phyloP scores from a whole-genome alignment of 92 coral and sea anemone species.

The Palythoa heliodiscus region DNA sequence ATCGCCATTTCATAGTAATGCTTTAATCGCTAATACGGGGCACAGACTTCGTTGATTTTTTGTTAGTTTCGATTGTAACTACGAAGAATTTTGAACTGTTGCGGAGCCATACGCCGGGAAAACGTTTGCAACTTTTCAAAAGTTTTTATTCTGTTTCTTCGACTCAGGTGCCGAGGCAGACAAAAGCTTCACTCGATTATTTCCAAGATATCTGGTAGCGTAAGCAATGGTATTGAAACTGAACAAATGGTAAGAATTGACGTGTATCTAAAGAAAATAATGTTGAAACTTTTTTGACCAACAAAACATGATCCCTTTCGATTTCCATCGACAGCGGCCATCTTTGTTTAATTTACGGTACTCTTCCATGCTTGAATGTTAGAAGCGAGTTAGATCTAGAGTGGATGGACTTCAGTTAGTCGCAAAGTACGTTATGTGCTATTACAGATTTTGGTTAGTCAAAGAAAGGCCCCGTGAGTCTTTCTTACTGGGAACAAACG shows the following conservation, averaged over 20 bases:
- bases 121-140: not conserved
- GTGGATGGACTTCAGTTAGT: not conserved
- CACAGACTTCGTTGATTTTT: not conserved
- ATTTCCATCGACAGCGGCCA: slow-evolving; percentile 31
- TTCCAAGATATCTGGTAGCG: slow-evolving; percentile 77
- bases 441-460: too few relatives aligned
- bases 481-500: too few relatives aligned
- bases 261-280: not conserved
- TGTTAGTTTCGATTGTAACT: not conserved
- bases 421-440: not conserved
- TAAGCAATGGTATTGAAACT: slow-evolving; percentile 50
- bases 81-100: not conserved
- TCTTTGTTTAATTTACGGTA: slow-evolving; percentile 21
- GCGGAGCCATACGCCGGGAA: not conserved
- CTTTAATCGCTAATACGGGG: not conserved
- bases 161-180: slow-evolving; percentile 72
- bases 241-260: slow-evolving; percentile 52
- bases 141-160: slow-evolving; percentile 48
- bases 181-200: slow-evolving; percentile 85
- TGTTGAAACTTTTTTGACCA: not conserved
- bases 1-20: not conserved
- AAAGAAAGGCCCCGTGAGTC: too few relatives aligned
- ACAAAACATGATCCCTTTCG: slow-evolving; percentile 1
- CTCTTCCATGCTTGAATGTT: not conserved
- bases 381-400: not conserved